These are phyloP conservation scores for Ischnura elegans DNA, from an alignment of 2,888 invertebrate genomes.

Conservation along the genomic window DNA sequence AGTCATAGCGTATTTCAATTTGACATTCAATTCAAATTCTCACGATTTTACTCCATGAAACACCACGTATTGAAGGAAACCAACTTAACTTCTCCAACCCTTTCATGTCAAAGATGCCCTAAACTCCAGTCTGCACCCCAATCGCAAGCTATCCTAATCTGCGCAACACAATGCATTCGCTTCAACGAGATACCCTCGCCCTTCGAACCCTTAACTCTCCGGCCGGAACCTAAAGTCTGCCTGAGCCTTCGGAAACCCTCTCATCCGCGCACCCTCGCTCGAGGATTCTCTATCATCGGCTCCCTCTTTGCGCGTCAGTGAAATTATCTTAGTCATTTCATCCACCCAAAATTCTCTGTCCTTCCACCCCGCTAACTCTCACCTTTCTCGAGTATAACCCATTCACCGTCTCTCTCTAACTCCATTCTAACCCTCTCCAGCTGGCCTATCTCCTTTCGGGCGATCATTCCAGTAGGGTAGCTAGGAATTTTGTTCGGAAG, in stretches of 20 bases:
- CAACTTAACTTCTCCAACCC: no score
- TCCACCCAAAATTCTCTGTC: neutral
- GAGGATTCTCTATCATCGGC: neutral
- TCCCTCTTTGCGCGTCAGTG: neutral
- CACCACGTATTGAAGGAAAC: no score
- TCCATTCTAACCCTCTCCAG: neutral
- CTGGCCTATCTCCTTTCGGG: no score
- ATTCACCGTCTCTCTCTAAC: neutral
- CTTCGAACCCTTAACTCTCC: neutral
- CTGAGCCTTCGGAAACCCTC: no score
- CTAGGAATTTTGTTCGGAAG: no score
- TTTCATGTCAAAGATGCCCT: no score
- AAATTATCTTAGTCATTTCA: slow-evolving; percentile 54
- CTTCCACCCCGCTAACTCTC: neutral
- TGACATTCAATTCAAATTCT: no score
- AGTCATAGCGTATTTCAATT: no score
- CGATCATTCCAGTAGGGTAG: no score
- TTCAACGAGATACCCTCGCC: neutral
- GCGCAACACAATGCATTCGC: neutral
- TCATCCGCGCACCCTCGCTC: neutral
- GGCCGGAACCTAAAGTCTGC: neutral
- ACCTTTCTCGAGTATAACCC: neutral
- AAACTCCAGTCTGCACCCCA: no score
- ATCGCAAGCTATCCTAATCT: no score
- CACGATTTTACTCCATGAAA: no score